Evolutionary conservation across 2,797 vertebrate genomes (phyloP).

Genomic region (Labroides dimidiatus): DNA sequence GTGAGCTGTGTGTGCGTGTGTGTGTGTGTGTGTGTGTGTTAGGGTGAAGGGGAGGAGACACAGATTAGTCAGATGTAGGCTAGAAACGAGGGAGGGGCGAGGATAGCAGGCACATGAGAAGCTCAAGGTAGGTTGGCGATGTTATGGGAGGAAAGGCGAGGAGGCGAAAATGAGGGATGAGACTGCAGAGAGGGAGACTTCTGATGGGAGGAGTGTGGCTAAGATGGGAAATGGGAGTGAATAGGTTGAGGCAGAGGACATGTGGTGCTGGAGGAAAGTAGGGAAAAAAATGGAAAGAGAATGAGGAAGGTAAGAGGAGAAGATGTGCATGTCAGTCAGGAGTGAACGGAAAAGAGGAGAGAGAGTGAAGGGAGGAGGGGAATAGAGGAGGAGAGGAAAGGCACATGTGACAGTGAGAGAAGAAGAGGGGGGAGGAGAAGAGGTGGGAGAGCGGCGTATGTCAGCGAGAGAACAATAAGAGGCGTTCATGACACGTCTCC

Average conservation of each 20-base stretch:
- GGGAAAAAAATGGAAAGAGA: constrained; percentile 19
- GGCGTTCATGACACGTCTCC: constrained; percentile 77
- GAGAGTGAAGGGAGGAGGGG: constrained; percentile 18
- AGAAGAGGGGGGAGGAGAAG: constrained; percentile 2
- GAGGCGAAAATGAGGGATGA: constrained; percentile 30
- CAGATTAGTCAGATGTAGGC: constrained; percentile 34
- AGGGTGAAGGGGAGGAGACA: constrained; percentile 45
- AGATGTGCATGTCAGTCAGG: constrained; percentile 46
- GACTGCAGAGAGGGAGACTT: constrained; percentile 6
- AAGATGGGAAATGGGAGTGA: constrained; percentile 40
- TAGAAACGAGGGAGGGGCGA: constrained; percentile 38
- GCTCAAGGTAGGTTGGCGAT: constrained; percentile 25
- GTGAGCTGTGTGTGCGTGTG: no score
- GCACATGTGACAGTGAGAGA: constrained; percentile 63
- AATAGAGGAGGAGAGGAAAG: constrained; percentile 26
- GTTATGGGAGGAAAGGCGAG: constrained; percentile 3
- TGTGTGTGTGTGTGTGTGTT: constrained; percentile 30
- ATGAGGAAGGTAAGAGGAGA: constrained; percentile 43
- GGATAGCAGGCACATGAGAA: constrained; percentile 16
- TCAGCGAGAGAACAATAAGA: constrained; percentile 76
- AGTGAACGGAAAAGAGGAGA: constrained; percentile 37
- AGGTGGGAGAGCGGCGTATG: constrained; percentile 53
- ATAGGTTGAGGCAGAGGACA: constrained; percentile 41
- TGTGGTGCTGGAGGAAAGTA: constrained; percentile 28
- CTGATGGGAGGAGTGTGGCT: constrained; percentile 18